Base-by-base conservation (phyloP, 2,888 invertebrate species). In the Teleiodes luculella region DNA sequence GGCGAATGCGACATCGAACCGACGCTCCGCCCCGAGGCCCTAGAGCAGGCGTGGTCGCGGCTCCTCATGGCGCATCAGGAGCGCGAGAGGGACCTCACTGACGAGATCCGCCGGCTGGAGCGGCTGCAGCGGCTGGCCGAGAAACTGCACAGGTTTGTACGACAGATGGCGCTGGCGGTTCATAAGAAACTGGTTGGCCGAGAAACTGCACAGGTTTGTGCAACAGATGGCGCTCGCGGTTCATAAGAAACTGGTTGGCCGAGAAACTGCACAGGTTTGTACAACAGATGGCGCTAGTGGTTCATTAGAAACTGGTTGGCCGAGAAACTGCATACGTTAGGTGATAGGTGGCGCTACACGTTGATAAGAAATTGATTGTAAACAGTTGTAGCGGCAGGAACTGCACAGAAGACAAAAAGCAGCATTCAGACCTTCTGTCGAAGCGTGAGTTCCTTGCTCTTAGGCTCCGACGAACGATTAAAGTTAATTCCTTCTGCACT, bases 91-190 rank as follows among this genome's bases (percentile, higher is more conserved):
- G 95, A 96, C 59, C 93, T 98, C 54, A 93, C 95, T 67, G 97
- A 98, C 71, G 98, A 98, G 89, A 95, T 97, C 65, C 94, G 96
- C 69, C 92, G 96, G 72, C 91, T 98, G 68, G 98, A 98, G 83
- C 92, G 97, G 64, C 89, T 98, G 72, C 97, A 98, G 82, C 92
- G 97, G 64, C 90, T 98, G 52, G 98, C 98, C 11, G 98, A 98
- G 83, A 98, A 98, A 83, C 93, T 98, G 55, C 94, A 94, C 74
- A 93, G 92, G 90, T 90, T 36, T n/a, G 57, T 33, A 20, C 41
- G n/a, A 20, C n/a, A 31, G 7, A 31, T 31, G 11, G 2, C 7
- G 31, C 6, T 10, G 3, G 11, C 2, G 11, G 31, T 3, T 11
- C 31, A 11, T 10, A 31, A 31, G 31, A 11, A 2, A 31, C 10